phyloP scores from a whole-genome alignment of 2,113 vertebrate species.

The Aptenodytes patagonicus region DNA sequence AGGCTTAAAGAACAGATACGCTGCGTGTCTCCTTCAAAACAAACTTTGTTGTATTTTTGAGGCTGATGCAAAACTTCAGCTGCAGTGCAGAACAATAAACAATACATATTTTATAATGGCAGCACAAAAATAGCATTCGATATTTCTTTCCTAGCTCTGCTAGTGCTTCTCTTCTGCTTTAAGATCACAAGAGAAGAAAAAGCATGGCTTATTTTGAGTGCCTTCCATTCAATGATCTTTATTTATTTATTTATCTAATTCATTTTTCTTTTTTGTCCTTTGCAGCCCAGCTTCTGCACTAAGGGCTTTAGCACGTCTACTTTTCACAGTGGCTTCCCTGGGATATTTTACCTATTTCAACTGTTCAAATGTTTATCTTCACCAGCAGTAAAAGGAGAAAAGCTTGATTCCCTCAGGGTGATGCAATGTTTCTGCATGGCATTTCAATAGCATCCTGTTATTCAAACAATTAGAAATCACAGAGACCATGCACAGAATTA shows the following conservation, averaged over 20 bases:
- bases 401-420: constrained; percentile 47
- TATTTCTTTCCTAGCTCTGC: constrained; percentile 57
- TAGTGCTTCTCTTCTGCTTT: constrained; percentile 54
- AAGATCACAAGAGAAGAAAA: constrained; percentile 62
- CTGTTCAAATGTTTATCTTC: constrained; percentile 59
- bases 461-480: constrained; percentile 63
- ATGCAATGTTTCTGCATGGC: constrained; percentile 22
- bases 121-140: constrained; percentile 65
- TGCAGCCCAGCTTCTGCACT: neutral
- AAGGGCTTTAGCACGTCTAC: neutral
- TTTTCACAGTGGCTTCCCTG: constrained; percentile 9
- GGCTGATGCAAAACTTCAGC: constrained; percentile 65
- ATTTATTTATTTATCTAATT: constrained; percentile 27
- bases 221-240: neutral
- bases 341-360: constrained; percentile 35
- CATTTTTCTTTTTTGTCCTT: constrained; percentile 31
- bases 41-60: constrained; percentile 63
- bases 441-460: constrained; percentile 52
- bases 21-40: constrained; percentile 44
- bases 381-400: constrained; percentile 30
- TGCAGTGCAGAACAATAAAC: constrained; percentile 62
- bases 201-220: neutral
- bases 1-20: constrained; percentile 27
- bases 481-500: constrained; percentile 28
- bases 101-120: constrained; percentile 68